These are phyloP conservation scores for Nezara viridula DNA, from an alignment of 2,888 invertebrate genomes.

Conservation along the genomic window DNA sequence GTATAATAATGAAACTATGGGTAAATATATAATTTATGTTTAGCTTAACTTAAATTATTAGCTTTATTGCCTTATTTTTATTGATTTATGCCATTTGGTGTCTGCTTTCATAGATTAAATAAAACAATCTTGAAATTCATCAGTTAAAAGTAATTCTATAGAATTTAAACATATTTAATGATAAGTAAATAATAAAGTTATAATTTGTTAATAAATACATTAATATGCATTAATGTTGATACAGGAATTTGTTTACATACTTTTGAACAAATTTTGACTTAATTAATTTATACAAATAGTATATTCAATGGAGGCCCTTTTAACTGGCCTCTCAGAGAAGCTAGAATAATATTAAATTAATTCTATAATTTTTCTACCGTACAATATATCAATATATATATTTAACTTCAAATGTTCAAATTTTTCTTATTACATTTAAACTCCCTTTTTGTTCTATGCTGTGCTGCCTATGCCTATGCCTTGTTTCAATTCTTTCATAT, in stretches of 20 bases:
- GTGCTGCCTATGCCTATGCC: too few relatives aligned
- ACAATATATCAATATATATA: too few relatives aligned
- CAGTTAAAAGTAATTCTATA: not conserved
- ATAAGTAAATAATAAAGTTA: not conserved
- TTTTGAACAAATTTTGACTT: not conserved
- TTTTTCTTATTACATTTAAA: too few relatives aligned
- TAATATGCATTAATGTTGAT: not conserved
- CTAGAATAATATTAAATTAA: too few relatives aligned
- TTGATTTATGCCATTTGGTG: slow-evolving; percentile 18
- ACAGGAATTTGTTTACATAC: not conserved
- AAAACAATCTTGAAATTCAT: not conserved
- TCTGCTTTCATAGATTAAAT: not conserved
- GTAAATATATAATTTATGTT: not conserved
- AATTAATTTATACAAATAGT: not conserved
- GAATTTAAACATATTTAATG: not conserved
- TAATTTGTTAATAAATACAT: not conserved
- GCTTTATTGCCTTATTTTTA: not conserved
- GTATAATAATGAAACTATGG: not conserved
- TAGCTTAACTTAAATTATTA: not conserved
- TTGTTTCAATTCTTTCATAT: too few relatives aligned
- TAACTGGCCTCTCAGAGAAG: too few relatives aligned
- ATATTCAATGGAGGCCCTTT: not conserved
- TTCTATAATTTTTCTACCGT: too few relatives aligned
- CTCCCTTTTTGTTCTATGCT: too few relatives aligned
- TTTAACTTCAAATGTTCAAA: too few relatives aligned